Conservation (phyloP, 2,113 vertebrate species). For the Nothobranchius furzeri region DNA sequence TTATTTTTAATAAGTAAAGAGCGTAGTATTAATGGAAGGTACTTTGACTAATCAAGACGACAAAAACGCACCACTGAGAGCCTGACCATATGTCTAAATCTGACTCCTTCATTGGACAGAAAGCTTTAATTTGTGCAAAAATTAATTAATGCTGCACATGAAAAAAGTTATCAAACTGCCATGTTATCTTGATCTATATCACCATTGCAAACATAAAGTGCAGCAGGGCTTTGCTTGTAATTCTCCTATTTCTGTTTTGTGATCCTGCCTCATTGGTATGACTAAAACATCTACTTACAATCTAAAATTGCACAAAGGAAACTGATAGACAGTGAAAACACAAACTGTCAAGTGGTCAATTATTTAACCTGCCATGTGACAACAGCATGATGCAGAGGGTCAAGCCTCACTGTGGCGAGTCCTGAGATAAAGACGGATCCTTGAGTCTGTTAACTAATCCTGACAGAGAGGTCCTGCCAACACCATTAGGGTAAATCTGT, state of each 20-base stretch:
- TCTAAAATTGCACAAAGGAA: conserved; percentile 1
- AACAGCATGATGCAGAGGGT: conserved; percentile 28
- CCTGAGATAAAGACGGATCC: conserved; percentile 58
- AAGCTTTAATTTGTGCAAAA: too few relatives aligned
- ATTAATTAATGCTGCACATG: neutral
- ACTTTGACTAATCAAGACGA: too few relatives aligned
- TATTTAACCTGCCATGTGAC: conserved; percentile 59
- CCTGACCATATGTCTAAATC: too few relatives aligned
- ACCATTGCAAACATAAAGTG: neutral
- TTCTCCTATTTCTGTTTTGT: neutral
- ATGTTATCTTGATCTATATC: conserved; percentile 24
- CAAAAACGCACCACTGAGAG: too few relatives aligned
- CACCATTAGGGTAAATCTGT: conserved; percentile 63
- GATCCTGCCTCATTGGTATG: neutral
- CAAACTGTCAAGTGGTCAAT: conserved; percentile 36
- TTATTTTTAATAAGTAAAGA: neutral
- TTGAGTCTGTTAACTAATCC: conserved; percentile 61
- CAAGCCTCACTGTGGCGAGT: conserved; percentile 46
- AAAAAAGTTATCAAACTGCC: conserved; percentile 2
- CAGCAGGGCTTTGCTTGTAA: conserved; percentile 1
- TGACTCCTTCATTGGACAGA: too few relatives aligned
- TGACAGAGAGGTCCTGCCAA: conserved; percentile 58
- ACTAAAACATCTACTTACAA: neutral
- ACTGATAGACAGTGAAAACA: conserved; percentile 2
- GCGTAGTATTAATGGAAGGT: too few relatives aligned